Conservation (phyloP, 2,888 invertebrate species). For the Holacanthella duospinosa region DNA sequence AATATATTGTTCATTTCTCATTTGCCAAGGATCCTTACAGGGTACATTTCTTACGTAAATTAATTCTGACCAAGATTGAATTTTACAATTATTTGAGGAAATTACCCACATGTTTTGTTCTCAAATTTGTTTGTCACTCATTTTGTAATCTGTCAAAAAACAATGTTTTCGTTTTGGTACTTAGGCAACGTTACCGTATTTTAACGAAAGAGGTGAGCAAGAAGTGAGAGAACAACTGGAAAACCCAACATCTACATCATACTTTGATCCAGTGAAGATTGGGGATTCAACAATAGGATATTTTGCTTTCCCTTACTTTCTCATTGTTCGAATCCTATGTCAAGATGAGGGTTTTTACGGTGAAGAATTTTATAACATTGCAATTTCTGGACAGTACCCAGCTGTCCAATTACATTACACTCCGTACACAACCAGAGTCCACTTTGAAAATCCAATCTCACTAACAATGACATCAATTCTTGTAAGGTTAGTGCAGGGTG, state of each 20-base stretch:
- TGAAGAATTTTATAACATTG: not conserved
- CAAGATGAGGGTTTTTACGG: not conserved
- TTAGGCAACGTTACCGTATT: conserved; percentile 14
- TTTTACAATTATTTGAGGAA: too few relatives aligned
- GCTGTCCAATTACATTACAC: not conserved
- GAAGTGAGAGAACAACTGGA: conserved; percentile 17
- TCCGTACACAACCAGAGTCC: not conserved
- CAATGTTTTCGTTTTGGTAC: not conserved
- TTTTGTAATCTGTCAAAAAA: too few relatives aligned
- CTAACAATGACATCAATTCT: conserved; percentile 15
- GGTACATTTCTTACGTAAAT: too few relatives aligned
- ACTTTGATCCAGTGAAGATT: not conserved
- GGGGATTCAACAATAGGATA: not conserved
- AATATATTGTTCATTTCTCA: too few relatives aligned
- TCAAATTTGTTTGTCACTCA: too few relatives aligned
- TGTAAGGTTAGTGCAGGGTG: too few relatives aligned
- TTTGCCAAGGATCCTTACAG: too few relatives aligned
- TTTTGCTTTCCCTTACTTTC: conserved; percentile 24
- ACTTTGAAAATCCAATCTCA: not conserved
- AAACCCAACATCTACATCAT: conserved; percentile 5
- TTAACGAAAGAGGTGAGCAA: conserved; percentile 18
- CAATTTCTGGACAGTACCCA: not conserved
- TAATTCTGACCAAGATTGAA: too few relatives aligned
- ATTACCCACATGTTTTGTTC: too few relatives aligned
- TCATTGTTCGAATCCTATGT: conserved; percentile 16